These are phyloP conservation scores for Drosophila leontia DNA, from an alignment of 1,140 invertebrate genomes.

Conservation along the genomic window DNA sequence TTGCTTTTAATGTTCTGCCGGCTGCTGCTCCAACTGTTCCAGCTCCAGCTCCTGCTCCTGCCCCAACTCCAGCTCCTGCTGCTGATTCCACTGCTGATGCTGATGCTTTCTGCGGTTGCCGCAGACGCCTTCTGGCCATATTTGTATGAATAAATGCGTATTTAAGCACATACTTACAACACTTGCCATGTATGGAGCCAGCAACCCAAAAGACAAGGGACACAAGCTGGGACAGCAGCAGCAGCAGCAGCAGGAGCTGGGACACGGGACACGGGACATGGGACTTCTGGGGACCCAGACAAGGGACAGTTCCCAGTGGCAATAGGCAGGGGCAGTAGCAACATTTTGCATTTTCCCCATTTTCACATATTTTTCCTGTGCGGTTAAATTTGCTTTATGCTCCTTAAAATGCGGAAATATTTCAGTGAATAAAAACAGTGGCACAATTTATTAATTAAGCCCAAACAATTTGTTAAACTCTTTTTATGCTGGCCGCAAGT, in stretches of 20 bases:
- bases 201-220: conserved; percentile 45
- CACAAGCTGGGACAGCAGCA: conserved; percentile 13
- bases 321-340: conserved; percentile 20
- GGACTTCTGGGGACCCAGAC: conserved; percentile 21
- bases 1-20: conserved; percentile 77
- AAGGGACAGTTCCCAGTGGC: conserved; percentile 42
- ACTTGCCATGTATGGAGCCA: conserved; percentile 76
- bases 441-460: conserved; percentile 52
- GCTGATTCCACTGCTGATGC: conserved; percentile 36
- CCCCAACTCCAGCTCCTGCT: conserved; percentile 23
- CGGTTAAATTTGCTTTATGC: conserved; percentile 21
- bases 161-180: conserved; percentile 84
- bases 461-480: conserved; percentile 47
- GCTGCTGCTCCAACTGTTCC: conserved; percentile 51
- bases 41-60: conserved; percentile 9
- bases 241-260: conserved; percentile 12
- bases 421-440: conserved; percentile 15
- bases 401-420: conserved; percentile 37
- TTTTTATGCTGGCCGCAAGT: conserved; percentile 21
- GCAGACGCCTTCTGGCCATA: conserved; percentile 73
- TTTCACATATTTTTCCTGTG: conserved; percentile 36
- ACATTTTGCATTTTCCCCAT: conserved; percentile 45
- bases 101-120: conserved; percentile 59
- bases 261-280: neutral
- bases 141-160: conserved; percentile 84